Base-by-base conservation (phyloP, 1,140 invertebrate species). In the Drosophila varians region DNA sequence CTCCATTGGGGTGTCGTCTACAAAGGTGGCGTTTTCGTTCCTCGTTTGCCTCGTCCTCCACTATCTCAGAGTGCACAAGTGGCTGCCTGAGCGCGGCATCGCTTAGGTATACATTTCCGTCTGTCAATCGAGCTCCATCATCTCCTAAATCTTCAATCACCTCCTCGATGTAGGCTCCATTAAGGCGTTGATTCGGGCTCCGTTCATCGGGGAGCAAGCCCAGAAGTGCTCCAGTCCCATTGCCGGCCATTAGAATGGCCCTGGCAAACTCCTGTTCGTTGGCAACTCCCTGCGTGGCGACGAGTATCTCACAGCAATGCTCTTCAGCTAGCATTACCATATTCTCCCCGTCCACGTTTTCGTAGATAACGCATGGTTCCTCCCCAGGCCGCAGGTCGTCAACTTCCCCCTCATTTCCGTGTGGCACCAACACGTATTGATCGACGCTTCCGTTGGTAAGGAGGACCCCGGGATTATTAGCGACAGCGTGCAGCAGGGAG, bases 271-370 rank as follows among this genome's bases (percentile, higher is more conserved):
- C 77, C 14, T 74, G 79, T 14, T 78, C 79, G 36, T 34, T 45
- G 7, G 75, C 40, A 5, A 74, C 74, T 4, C 56, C 75, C 6
- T 79, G 72, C 0, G 71, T 77, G 6, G 75, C 12, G 19, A 80
- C 76, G n/a, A 86, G 76, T 4, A 87, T 84, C 21, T 87, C 80
- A 34, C 79, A 84, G 45, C 79, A 84, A 25, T 84, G 72, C 7
- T 86, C 80, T 12, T 84, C 68, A 7, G 46, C 43, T n/a, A 80
- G 16, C 0, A 84, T 28, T 5, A 84, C 26, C 9, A 78, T 73
- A n/a, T 77, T 84, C 21, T 86, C 75, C 4, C 38, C 61, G n/a
- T 68, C 64, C 6, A 66, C 62, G 0, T 46, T 12, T 26, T 83
- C 71, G 38, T 84, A 84, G 3, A 86, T 75, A 4, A 84, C 46